Evolutionary conservation across 2,797 vertebrate species (phyloP), one percentile per base, ranked within the genome.

Genomic region (Denticeps clupeoides): DNA sequence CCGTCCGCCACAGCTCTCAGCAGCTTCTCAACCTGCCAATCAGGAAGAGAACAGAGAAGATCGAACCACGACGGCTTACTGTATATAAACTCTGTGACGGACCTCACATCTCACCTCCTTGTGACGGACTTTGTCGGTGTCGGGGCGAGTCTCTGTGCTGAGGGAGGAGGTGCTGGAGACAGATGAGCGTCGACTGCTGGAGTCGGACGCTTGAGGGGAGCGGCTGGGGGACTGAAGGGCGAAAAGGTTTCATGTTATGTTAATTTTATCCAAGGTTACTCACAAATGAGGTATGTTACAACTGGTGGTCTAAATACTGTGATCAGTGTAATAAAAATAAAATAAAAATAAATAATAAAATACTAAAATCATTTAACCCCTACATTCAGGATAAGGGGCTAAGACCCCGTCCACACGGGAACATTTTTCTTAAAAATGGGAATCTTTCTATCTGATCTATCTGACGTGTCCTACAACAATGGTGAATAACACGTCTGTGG

Each of bases 1-100:
- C 88, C 89, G 49, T 98, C 93, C n/a, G 91, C 91, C 37, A 92
- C 82, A 0, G 93, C 93, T 52, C 91, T 82, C 55, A 97, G 71
- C 62, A 98, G 83, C 71, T 95, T 97, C 74, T 97, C 93, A 70
- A 95, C 88, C 94, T 98, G 58, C 40, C 50, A 54, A 45, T 48
- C 31, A 55, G n/a, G 60, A 53, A 63, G 2, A 9, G 27, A 27
- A 27, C 24, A 26, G 8, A 1, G 7, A 26, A 7, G 26, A 26
- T 5, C 26, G 24, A 7, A 8, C 26, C 27, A 27, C 8, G 10
- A 11, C 8, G 26, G 2, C 27, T 27, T 27, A 10, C 27, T 27
- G 7, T 8, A 26, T 26, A 25, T n/a, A n/a, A n/a, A n/a, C n/a
- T n/a, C n/a, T n/a, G n/a, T n/a, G 26, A 24, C 6, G 7, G 7